phyloP scores from a whole-genome alignment of 1,140 invertebrate genomes.

The Drosophila virilis region DNA sequence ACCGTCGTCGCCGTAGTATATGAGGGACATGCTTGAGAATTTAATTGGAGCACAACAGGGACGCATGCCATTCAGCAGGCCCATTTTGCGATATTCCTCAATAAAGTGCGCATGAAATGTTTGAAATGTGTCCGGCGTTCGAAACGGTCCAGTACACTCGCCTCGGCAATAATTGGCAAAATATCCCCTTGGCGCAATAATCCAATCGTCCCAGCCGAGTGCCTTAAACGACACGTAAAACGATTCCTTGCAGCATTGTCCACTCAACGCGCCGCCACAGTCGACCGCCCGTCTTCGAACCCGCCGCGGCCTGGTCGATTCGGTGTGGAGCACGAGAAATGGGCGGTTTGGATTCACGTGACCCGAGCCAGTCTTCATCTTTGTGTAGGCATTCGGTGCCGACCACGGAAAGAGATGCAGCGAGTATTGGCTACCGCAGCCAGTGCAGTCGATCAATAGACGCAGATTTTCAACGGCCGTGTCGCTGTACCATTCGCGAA shows the following conservation, averaged over 20 bases:
- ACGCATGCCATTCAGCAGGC: slow-evolving; percentile 90
- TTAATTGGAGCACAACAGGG: slow-evolving; percentile 97
- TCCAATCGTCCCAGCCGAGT: slow-evolving; percentile 97
- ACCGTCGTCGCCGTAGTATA: slow-evolving; percentile 96
- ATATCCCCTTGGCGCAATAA: slow-evolving; percentile 95
- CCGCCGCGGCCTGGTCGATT: slow-evolving; percentile 86
- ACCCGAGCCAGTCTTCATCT: slow-evolving; percentile 3
- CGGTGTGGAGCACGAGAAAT: slow-evolving; percentile 93
- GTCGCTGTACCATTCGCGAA: slow-evolving; percentile 89
- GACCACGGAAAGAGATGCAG: slow-evolving; percentile 84
- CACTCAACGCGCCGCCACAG: slow-evolving; percentile 90
- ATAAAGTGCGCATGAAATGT: slow-evolving; percentile 95
- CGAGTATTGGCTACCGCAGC: slow-evolving; percentile 90
- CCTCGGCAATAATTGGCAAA: slow-evolving; percentile 97
- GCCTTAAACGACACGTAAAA: slow-evolving; percentile 96
- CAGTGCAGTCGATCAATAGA: slow-evolving; percentile 93
- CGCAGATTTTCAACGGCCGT: slow-evolving; percentile 86
- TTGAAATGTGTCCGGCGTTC: slow-evolving; percentile 92
- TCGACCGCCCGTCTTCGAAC: slow-evolving; percentile 92
- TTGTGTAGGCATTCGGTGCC: slow-evolving; percentile 11
- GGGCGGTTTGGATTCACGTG: slow-evolving; percentile 88
- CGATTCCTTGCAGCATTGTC: slow-evolving; percentile 95
- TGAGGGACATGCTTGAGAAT: slow-evolving; percentile 95
- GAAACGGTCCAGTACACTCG: slow-evolving; percentile 90
- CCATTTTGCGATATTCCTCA: slow-evolving; percentile 93